A percentile compares a stretch with the other conserved stretches of the same genome.
Conservation (phyloP, 2,113 vertebrate genomes). For the Microtus oregoni region DNA sequence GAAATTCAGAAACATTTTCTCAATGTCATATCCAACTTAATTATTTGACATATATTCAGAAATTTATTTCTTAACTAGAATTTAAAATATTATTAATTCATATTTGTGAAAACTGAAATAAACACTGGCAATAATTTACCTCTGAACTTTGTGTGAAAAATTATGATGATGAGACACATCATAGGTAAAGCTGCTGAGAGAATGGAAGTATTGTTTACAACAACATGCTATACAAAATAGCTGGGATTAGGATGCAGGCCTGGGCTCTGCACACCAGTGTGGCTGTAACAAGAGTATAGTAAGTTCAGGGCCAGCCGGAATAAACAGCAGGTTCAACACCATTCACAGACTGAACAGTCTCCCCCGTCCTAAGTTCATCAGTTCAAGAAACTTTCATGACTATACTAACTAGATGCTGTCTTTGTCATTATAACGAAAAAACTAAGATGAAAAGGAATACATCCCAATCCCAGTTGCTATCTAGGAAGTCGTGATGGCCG, state of each 20-base stretch:
- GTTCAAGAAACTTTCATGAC: not conserved
- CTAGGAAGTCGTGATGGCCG: not conserved
- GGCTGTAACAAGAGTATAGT: no score
- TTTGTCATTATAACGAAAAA: conserved; percentile 26
- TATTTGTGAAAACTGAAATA: conserved; percentile 41
- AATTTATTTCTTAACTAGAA: conserved; percentile 27
- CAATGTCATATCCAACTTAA: not conserved
- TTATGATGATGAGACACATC: conserved; percentile 1
- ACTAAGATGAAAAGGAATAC: conserved; percentile 5
- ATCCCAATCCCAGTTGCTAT: not conserved
- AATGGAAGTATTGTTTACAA: not conserved
- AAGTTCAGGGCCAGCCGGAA: no score
- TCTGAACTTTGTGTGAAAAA: not conserved
- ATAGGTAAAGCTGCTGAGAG: not conserved
- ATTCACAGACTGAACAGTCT: not conserved
- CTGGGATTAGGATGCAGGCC: no score
- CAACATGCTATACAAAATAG: not conserved
- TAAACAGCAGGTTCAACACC: not conserved
- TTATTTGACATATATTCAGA: conserved; percentile 15
- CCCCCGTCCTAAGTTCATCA: not conserved
- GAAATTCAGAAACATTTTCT: not conserved
- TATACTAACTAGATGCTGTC: not conserved
- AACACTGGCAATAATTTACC: not conserved
- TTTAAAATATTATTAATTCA: conserved; percentile 38
- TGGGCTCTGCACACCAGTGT: no score